A percentile compares a stretch with the other conserved stretches of the same genome.
These are phyloP conservation scores for Athene cunicularia DNA, from an alignment of 2,113 vertebrate genomes.

Conservation along the genomic window DNA sequence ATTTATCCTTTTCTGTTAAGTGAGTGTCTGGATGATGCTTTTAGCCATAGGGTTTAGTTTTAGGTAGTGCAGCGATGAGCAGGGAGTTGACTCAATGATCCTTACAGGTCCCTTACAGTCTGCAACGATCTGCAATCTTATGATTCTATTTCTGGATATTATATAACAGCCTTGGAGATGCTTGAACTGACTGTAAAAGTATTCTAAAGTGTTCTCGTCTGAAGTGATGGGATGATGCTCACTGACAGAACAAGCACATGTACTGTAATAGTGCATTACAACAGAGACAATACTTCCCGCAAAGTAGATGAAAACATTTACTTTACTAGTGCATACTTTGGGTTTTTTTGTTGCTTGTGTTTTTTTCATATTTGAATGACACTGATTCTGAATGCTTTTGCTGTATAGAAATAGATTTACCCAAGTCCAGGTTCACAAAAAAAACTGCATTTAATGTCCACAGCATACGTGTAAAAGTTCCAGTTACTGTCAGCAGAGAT, in stretches of 20 bases:
- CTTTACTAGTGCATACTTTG: background rate
- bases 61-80: accelerated
- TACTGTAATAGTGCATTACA: accelerated
- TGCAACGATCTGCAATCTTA: background rate
- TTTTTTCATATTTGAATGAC: background rate
- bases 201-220: background rate
- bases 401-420: background rate
- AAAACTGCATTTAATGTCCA: background rate
- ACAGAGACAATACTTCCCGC: background rate
- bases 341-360: accelerated
- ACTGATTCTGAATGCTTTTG: background rate
- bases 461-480: background rate
- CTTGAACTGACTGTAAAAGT: background rate
- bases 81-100: background rate
- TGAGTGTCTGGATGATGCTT: accelerated
- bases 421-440: background rate
- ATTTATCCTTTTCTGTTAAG: accelerated
- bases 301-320: background rate
- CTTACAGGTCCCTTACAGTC: background rate
- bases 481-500: background rate
- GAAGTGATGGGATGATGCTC: background rate
- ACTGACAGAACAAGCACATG: background rate
- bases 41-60: background rate
- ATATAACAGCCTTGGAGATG: accelerated
- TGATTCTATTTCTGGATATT: background rate